Percentiles rank a stretch among this genome's conserved stretches.
Evolutionary conservation across 2,113 vertebrate species (phyloP).

Genomic region (Petroica traversi): DNA sequence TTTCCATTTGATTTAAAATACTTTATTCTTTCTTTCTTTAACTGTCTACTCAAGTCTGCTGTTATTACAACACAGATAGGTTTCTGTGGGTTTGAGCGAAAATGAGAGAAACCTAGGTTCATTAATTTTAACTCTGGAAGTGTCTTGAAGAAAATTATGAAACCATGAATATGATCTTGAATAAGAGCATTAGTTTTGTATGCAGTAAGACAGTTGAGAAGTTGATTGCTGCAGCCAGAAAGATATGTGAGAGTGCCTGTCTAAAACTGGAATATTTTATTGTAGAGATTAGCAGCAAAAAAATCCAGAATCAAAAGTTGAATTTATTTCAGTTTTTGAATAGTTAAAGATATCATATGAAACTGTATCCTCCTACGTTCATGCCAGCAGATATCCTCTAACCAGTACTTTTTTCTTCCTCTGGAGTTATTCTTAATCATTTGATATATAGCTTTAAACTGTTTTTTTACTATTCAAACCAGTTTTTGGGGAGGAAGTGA

Average conservation of each 20-base stretch:
- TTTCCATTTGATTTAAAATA: neutral
- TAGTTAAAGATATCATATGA: neutral
- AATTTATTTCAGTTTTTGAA: neutral
- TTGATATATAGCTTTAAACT: neutral
- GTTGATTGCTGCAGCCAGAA: neutral
- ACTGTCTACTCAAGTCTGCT: neutral
- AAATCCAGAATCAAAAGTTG: neutral
- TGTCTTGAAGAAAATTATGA: neutral
- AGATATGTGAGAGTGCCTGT: neutral
- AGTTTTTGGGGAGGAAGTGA: neutral
- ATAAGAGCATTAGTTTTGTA: neutral
- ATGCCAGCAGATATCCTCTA: neutral
- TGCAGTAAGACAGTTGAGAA: neutral
- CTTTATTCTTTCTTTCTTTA: neutral
- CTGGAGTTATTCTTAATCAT: neutral
- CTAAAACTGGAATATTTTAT: neutral
- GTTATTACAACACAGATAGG: accelerated
- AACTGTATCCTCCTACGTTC: neutral
- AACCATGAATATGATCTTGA: neutral
- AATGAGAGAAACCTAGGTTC: neutral
- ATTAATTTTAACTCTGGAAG: neutral
- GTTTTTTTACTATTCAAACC: neutral
- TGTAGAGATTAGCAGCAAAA: neutral
- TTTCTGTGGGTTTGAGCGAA: neutral
- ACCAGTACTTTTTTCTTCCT: neutral